Percentiles rank a stretch among this genome's conserved stretches.
Evolutionary conservation across 2,888 invertebrate species (phyloP).

Genomic region (Ophion ventricosus): DNA sequence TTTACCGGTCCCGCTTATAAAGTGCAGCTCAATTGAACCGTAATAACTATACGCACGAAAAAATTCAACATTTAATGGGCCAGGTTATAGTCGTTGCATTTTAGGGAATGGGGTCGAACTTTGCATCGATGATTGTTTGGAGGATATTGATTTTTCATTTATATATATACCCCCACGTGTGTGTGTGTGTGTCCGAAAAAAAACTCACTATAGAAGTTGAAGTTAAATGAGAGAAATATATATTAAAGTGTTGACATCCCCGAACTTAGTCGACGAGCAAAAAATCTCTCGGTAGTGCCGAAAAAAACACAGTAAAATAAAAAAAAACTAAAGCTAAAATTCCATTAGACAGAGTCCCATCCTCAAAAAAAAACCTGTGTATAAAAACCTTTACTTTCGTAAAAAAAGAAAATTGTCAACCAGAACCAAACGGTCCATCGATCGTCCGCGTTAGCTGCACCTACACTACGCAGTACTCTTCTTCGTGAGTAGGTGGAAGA

Average conservation of each 20-base stretch:
- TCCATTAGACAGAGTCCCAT: too few species aligned
- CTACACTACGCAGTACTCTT: background rate
- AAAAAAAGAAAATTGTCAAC: background rate
- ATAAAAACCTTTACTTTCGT: background rate
- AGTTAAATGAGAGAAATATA: too few species aligned
- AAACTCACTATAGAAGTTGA: too few species aligned
- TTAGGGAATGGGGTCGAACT: background rate
- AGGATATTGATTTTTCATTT: background rate
- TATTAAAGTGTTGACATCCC: too few species aligned
- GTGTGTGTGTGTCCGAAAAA: too few species aligned
- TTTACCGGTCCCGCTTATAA: background rate
- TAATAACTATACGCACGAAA: background rate
- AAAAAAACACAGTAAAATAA: too few species aligned
- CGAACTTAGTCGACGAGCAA: too few species aligned
- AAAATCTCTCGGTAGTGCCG: too few species aligned
- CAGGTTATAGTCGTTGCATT: background rate
- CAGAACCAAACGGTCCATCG: background rate
- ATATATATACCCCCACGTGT: too few species aligned
- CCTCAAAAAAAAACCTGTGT: background rate
- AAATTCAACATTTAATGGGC: background rate
- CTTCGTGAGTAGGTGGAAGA: conserved; percentile 1
- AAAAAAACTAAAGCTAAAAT: too few species aligned
- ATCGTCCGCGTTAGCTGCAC: background rate
- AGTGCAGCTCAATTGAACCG: background rate
- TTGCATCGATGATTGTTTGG: background rate